Base-by-base conservation (phyloP, 1,140 invertebrate species). In the Penaeus indicus region DNA sequence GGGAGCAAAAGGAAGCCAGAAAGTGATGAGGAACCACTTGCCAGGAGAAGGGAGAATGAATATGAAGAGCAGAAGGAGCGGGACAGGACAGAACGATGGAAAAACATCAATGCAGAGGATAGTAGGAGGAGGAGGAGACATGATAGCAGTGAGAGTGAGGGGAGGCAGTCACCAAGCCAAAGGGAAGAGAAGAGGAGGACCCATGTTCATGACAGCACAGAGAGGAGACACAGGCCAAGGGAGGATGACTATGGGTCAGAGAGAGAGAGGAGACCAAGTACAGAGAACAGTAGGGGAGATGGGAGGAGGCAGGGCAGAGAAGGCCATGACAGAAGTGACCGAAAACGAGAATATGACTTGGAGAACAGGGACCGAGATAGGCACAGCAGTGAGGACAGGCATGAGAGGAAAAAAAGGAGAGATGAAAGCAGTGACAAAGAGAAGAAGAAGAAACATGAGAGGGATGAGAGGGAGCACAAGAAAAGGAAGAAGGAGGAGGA, bases 21-120 rank as follows among this genome's bases (percentile, higher is more conserved):
- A 54, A 54, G 54, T 16, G 54, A 54, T 54, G 54, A 54, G 4
- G 54, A 54, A 16, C 4, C 8, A 54, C 2, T 54, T 11, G 54
- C 54, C 54, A 79, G 60, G 25, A 86, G 75, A 38, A 80, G 69
- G 16, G 80, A 54, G 54, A 80, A 64, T 80, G 85, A 86, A 54
- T 54, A 54, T 54, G 54, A 54, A 13, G 54, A 54, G 16, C 54
- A 54, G 10, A 54, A 54, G 54, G 54, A 54, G 16, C 54, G 11
- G 10, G 54, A 54, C 16, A 54, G 54, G 54, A 54, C 54, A 54
- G 54, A 54, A 54, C 4, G 54, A 54, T 54, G 54, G 54, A 54
- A 54, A 54, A 54, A 54, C 54, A 54, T 54, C 16, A 54, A 13
- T 16, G 54, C 54, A 54, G 54, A 54, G 16, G 54, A 13, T 54